Evolutionary conservation across 2,888 invertebrate genomes (phyloP).

Genomic region (Synanthedon andrenaeformis): DNA sequence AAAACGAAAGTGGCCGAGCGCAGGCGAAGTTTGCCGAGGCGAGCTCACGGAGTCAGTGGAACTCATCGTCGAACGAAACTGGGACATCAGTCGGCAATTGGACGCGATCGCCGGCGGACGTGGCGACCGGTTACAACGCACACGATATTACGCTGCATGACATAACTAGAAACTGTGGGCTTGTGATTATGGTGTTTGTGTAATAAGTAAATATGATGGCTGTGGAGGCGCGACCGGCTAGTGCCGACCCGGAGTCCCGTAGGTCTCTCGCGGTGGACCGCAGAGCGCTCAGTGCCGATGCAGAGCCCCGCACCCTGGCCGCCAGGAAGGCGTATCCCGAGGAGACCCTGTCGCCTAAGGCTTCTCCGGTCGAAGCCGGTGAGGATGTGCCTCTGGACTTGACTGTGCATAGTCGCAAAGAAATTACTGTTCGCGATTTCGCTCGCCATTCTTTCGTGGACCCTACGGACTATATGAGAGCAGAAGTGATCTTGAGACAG

Average conservation of each 20-base stretch:
- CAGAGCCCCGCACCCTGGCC: conserved; percentile 59
- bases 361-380: conserved; percentile 20
- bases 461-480: conserved; percentile 60
- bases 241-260: conserved; percentile 42
- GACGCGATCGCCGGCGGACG: conserved; percentile 64
- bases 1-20: conserved; percentile 69
- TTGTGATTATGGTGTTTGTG: conserved; percentile 58
- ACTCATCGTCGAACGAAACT: conserved; percentile 72
- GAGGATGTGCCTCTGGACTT: conserved; percentile 84
- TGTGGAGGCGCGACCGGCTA: conserved; percentile 60
- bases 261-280: conserved; percentile 39
- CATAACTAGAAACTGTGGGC: conserved; percentile 51
- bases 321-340: conserved; percentile 66
- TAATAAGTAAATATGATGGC: conserved; percentile 61
- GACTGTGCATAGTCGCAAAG: conserved; percentile 69
- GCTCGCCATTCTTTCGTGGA: conserved; percentile 63
- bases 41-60: conserved; percentile 68
- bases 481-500: conserved; percentile 60
- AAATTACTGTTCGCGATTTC: conserved; percentile 62
- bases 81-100: conserved; percentile 74
- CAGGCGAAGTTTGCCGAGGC: conserved; percentile 64
- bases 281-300: conserved; percentile 45
- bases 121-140: conserved; percentile 35
- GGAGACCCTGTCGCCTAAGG: conserved; percentile 23
- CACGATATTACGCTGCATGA: conserved; percentile 54